These are phyloP conservation scores for Crenuchus spilurus DNA, from an alignment of 2,797 vertebrate genomes.

Conservation along the genomic window DNA sequence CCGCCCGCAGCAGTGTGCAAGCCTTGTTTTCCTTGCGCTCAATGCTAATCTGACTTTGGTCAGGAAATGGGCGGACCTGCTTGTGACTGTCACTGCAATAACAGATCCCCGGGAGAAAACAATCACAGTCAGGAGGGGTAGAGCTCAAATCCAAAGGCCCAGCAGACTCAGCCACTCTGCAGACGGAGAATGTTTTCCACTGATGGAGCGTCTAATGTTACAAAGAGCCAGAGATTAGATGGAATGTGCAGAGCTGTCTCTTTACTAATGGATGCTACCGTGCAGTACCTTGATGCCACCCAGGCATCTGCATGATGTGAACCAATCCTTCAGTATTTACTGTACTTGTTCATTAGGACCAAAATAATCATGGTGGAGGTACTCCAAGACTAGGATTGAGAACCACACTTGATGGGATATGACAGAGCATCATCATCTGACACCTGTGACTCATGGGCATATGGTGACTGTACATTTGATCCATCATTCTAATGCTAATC, in stretches of 20 bases:
- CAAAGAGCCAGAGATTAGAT: constrained; percentile 9
- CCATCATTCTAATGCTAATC: neutral
- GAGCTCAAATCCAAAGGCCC: neutral
- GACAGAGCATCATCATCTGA: too few species aligned
- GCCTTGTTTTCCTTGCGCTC: constrained; percentile 54
- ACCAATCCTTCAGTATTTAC: neutral
- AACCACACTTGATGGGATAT: too few species aligned
- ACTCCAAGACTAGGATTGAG: too few species aligned
- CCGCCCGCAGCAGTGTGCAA: constrained; percentile 41
- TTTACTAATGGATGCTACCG: constrained; percentile 36
- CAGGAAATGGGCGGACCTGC: constrained; percentile 42
- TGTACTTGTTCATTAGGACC: too few species aligned
- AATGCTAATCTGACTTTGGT: constrained; percentile 49
- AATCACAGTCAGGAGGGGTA: constrained; percentile 12
- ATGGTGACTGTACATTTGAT: too few species aligned
- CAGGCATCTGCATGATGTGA: neutral
- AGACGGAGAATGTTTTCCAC: constrained; percentile 25
- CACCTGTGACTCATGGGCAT: too few species aligned
- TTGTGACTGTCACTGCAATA: constrained; percentile 48
- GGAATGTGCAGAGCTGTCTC: constrained; percentile 23
- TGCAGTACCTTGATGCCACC: constrained; percentile 1
- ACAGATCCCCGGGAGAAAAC: constrained; percentile 44
- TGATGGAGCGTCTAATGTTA: constrained; percentile 24
- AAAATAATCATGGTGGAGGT: too few species aligned
- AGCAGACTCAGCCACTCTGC: neutral